phyloP scores from a whole-genome alignment of 2,113 vertebrate genomes.

The Hippolais icterina region DNA sequence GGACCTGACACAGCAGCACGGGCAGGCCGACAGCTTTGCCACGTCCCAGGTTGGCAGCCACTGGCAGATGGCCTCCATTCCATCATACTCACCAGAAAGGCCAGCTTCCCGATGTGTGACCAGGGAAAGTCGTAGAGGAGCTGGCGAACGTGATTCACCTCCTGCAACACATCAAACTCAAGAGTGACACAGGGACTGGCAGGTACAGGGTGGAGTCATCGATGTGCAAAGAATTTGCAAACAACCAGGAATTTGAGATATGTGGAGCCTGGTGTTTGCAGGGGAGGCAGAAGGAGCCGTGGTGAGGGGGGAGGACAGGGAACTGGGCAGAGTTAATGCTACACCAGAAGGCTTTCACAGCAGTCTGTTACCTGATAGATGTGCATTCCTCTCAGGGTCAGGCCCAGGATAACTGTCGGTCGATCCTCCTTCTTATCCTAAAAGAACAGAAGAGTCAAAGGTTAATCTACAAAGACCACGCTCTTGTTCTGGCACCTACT shows the following conservation, averaged over 20 bases:
- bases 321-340: slow-evolving; percentile 20
- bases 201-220: not conserved
- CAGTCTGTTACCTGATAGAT: slow-evolving; percentile 86
- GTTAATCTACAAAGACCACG: slow-evolving; percentile 36
- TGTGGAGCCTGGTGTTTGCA: not conserved
- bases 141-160: slow-evolving; percentile 78
- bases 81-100: slow-evolving; percentile 81
- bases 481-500: slow-evolving; percentile 45
- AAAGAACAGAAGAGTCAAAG: slow-evolving; percentile 36
- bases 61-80: not conserved
- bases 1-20: accelerated
- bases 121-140: slow-evolving; percentile 89
- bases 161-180: slow-evolving; percentile 70
- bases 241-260: slow-evolving; percentile 39
- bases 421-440: slow-evolving; percentile 89
- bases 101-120: slow-evolving; percentile 84
- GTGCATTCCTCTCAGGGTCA: slow-evolving; percentile 89
- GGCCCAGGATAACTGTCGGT: slow-evolving; percentile 82
- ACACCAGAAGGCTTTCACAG: slow-evolving; percentile 11
- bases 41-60: not conserved
- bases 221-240: slow-evolving; percentile 29
- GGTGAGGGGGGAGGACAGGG: not conserved
- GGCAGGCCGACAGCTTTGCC: not conserved
- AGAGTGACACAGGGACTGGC: slow-evolving; percentile 9
- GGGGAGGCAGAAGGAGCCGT: not conserved